These are phyloP conservation scores for Caranx ignobilis DNA, from an alignment of 2,113 vertebrate species.

Conservation along the genomic window DNA sequence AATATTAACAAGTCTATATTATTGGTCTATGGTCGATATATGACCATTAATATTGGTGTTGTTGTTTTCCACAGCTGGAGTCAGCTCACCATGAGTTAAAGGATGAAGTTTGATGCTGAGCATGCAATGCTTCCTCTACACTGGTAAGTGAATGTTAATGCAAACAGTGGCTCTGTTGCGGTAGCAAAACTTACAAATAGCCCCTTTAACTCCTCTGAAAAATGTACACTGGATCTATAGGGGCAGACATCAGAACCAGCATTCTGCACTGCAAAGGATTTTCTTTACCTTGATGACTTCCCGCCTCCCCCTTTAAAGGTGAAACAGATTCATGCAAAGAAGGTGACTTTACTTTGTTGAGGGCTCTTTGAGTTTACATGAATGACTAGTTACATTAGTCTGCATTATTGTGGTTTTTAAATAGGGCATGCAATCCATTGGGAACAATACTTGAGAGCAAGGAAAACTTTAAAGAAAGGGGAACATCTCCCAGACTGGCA, in stretches of 20 bases:
- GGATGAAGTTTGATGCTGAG: too few relatives aligned
- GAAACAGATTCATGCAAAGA: slow-evolving; percentile 28
- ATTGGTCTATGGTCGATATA: too few relatives aligned
- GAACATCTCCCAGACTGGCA: slow-evolving; percentile 55
- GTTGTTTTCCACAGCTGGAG: too few relatives aligned
- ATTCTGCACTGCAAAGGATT: slow-evolving; percentile 26
- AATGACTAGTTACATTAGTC: slow-evolving; percentile 61
- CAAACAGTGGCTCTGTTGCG: too few relatives aligned
- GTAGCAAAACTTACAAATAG: too few relatives aligned
- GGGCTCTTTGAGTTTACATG: slow-evolving; percentile 24
- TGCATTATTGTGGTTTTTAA: slow-evolving; percentile 64
- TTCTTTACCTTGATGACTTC: slow-evolving; percentile 38
- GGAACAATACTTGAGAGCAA: slow-evolving; percentile 54
- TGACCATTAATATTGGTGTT: too few relatives aligned
- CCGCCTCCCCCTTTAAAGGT: slow-evolving; percentile 19
- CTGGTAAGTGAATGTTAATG: too few relatives aligned
- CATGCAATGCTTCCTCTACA: too few relatives aligned
- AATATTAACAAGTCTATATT: not conserved
- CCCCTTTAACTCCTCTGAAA: not conserved
- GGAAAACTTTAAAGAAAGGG: slow-evolving; percentile 44
- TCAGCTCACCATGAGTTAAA: too few relatives aligned
- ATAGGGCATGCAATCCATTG: slow-evolving; percentile 64
- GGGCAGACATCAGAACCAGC: not conserved
- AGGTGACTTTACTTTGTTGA: slow-evolving; percentile 34
- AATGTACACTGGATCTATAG: not conserved